Evolutionary conservation across 2,113 vertebrate genomes (phyloP).

Genomic region (Paradoxurus hermaphroditus): DNA sequence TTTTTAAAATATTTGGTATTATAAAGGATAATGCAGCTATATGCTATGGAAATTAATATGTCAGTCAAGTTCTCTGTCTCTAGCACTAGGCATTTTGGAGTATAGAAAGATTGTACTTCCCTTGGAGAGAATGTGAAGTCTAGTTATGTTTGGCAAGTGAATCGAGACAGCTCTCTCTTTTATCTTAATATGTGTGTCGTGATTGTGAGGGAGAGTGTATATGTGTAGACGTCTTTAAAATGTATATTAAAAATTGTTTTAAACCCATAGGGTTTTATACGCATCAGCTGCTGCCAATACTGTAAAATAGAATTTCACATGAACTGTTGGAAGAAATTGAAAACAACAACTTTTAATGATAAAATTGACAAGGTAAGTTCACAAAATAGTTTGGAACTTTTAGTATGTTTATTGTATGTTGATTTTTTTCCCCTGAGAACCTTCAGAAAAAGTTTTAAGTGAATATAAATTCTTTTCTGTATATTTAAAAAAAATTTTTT

Average conservation of each 20-base stretch:
- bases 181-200: not conserved
- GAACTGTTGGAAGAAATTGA: slow-evolving; percentile 95
- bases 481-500: no score
- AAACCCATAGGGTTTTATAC: slow-evolving; percentile 91
- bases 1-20: not conserved
- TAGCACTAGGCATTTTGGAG: not conserved
- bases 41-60: not conserved
- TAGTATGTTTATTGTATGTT: not conserved
- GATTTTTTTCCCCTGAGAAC: not conserved
- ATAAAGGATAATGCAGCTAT: not conserved
- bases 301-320: slow-evolving; percentile 95
- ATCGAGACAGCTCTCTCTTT: not conserved
- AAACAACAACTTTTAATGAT: slow-evolving; percentile 86
- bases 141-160: not conserved
- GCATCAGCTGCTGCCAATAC: slow-evolving; percentile 88
- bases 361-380: slow-evolving; percentile 93
- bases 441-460: not conserved
- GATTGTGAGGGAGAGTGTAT: not conserved
- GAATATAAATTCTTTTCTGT: not conserved
- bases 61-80: not conserved
- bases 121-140: not conserved
- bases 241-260: slow-evolving; percentile 44
- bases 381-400: slow-evolving; percentile 3
- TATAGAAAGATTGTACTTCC: no score
- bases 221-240: not conserved